phyloP scores from a whole-genome alignment of 2,797 vertebrate genomes.

The Falco cherrug region DNA sequence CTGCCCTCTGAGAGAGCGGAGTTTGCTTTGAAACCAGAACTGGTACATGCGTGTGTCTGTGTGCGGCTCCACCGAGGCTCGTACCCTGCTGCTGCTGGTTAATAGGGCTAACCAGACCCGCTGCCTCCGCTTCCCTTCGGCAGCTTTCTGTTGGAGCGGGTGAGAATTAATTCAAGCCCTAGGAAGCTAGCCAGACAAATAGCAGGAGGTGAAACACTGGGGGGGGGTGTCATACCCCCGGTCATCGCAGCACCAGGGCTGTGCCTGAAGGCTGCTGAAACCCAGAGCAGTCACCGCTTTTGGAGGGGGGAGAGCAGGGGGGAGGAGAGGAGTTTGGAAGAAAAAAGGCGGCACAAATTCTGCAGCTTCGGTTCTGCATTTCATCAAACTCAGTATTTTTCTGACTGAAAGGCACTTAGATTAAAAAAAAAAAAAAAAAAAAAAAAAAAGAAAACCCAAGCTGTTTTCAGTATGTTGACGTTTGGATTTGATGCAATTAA shows the following conservation, averaged over 20 bases:
- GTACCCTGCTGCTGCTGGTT: fast-evolving
- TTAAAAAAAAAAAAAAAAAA: not conserved
- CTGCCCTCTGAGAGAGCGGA: not conserved
- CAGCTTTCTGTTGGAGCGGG: not conserved
- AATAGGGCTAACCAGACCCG: not conserved
- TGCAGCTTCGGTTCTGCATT: not conserved
- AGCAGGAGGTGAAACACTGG: not conserved
- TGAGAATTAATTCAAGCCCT: not conserved
- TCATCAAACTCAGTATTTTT: not conserved
- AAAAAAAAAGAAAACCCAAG: too few species aligned
- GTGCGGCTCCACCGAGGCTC: not conserved
- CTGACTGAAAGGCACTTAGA: not conserved
- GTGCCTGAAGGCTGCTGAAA: not conserved
- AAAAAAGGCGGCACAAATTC: not conserved
- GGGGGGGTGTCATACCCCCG: fast-evolving
- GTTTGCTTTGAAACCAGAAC: not conserved
- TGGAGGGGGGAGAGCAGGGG: not conserved
- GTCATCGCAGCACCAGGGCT: not conserved
- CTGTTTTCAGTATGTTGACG: not conserved
- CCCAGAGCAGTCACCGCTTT: not conserved
- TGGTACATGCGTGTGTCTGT: too few species aligned
- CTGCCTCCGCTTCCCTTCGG: not conserved
- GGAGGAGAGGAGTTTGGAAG: not conserved
- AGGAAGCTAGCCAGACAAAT: fast-evolving
- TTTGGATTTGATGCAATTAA: not conserved